Percentiles rank a stretch among this genome's conserved stretches.
Evolutionary conservation across 2,888 invertebrate species (phyloP).

Genomic region (Rotaria sp.): DNA sequence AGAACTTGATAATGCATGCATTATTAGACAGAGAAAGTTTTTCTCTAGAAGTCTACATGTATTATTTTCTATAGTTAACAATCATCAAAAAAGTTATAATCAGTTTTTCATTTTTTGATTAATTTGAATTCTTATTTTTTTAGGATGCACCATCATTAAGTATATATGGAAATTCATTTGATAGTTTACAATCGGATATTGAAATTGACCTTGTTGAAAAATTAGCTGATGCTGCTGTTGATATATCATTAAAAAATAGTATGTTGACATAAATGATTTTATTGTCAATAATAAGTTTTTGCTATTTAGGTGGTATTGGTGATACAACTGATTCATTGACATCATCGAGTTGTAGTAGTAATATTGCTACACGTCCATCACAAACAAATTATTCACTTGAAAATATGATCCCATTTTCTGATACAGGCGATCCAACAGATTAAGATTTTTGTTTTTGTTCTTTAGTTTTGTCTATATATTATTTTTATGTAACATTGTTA

Average conservation of each 20-base stretch:
- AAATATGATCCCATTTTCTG: constrained; percentile 20
- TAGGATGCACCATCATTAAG: constrained; percentile 29
- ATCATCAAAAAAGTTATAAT: too few relatives aligned
- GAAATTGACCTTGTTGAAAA: constrained; percentile 28
- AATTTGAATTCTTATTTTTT: not conserved
- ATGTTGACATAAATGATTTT: not conserved
- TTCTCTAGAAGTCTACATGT: too few relatives aligned
- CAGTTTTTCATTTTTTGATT: not conserved
- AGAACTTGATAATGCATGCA: too few relatives aligned
- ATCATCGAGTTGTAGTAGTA: constrained; percentile 9
- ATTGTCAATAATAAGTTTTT: not conserved
- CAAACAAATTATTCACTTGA: not conserved
- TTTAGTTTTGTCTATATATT: not conserved
- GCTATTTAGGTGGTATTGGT: not conserved
- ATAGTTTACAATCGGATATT: constrained; percentile 1
- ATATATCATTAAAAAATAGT: not conserved
- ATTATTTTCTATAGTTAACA: too few relatives aligned
- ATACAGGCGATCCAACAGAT: not conserved
- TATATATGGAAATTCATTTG: not conserved
- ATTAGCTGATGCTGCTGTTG: constrained; percentile 24
- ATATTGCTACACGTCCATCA: not conserved
- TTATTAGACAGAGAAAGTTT: too few relatives aligned
- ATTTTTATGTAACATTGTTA: not conserved
- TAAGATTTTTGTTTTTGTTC: not conserved
- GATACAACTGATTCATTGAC: not conserved